These are phyloP conservation scores for Tetramorium parvispinum DNA, from an alignment of 1,140 invertebrate species.

Conservation along the genomic window DNA sequence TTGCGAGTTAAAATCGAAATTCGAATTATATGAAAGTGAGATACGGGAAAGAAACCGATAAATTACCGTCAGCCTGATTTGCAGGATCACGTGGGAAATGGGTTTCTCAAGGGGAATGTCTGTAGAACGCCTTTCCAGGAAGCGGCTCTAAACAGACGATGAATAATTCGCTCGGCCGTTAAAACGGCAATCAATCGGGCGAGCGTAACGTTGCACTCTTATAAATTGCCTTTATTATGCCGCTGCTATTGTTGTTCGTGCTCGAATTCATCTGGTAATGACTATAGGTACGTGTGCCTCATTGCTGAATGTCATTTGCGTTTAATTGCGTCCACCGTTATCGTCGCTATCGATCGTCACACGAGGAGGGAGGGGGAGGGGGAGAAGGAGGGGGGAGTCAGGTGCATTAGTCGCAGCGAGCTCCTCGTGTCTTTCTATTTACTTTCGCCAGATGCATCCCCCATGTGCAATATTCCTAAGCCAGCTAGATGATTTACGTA, in stretches of 20 bases:
- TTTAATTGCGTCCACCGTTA: conserved; percentile 67
- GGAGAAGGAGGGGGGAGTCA: conserved; percentile 37
- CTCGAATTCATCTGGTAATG: conserved; percentile 63
- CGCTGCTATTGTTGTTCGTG: conserved; percentile 53
- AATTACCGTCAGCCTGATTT: conserved; percentile 3
- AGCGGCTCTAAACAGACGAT: conserved; percentile 33
- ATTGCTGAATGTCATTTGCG: conserved; percentile 65
- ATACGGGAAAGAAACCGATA: neutral
- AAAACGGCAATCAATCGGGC: conserved; percentile 50
- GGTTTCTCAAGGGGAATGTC: conserved; percentile 3
- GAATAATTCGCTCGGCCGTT: conserved; percentile 54
- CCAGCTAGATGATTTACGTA: neutral
- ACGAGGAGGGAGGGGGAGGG: neutral
- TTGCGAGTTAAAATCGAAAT: neutral
- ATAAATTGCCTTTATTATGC: conserved; percentile 61
- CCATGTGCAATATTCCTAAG: conserved; percentile 1
- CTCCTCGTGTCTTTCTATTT: conserved; percentile 39
- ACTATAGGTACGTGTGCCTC: conserved; percentile 48
- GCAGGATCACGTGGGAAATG: neutral
- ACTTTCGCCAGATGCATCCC: conserved; percentile 24
- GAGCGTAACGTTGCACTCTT: conserved; percentile 57
- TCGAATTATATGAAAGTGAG: neutral
- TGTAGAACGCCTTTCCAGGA: neutral
- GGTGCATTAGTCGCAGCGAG: conserved; percentile 66
- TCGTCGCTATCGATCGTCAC: conserved; percentile 68